Percentiles rank a stretch among this genome's conserved stretches.
Conservation (phyloP, 2,113 vertebrate species). For the Pogonocichla stellata region DNA sequence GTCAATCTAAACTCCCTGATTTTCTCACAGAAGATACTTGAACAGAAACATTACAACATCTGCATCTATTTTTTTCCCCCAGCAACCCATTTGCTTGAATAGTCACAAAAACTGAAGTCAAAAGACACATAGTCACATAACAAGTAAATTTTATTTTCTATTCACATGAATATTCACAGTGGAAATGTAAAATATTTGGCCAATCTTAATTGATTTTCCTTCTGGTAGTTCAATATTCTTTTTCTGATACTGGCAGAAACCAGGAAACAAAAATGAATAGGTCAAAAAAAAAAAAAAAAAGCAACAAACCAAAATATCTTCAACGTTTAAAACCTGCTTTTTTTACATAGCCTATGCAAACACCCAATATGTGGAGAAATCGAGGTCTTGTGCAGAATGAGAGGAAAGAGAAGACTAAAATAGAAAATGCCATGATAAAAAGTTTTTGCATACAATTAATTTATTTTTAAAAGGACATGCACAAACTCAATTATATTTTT, state of each 20-base stretch:
- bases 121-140: not conserved
- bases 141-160: not conserved
- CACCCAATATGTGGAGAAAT: not conserved
- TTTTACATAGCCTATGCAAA: not conserved
- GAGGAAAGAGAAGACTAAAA: not conserved
- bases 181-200: not conserved
- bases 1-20: not conserved
- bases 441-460: fast-evolving
- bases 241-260: not conserved
- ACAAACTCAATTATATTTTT: not conserved
- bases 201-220: not conserved
- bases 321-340: not conserved
- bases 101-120: not conserved
- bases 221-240: not conserved
- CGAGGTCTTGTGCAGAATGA: fast-evolving
- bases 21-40: not conserved
- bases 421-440: not conserved
- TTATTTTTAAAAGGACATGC: not conserved
- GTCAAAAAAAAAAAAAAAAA: not conserved
- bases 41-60: not conserved
- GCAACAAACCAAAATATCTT: not conserved
- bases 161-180: not conserved
- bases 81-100: not conserved
- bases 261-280: not conserved
- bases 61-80: fast-evolving